Base-by-base conservation (phyloP, 1,140 invertebrate species). In the Drosophila bocki region DNA sequence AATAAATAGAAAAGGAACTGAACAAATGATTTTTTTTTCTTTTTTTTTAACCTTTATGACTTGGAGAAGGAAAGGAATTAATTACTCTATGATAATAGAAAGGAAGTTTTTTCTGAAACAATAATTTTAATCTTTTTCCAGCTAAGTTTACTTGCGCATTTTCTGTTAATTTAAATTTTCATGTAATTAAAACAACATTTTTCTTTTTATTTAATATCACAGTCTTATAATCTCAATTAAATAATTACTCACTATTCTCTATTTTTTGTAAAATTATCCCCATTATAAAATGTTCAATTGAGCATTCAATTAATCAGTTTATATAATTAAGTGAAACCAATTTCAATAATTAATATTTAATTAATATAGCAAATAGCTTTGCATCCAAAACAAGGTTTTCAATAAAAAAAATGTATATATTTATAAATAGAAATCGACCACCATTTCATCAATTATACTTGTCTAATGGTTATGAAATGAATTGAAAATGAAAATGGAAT, bases 391-490 rank as follows among this genome's bases (percentile, higher is more conserved):
- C 17, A 44, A 17, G 42, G 3, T 19, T 45, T 45, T 17, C 6
- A 45, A 22, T 4, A 22, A 0, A 15, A 39, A 47, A 26, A 47
- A 47, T 3, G 6, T 11, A 3, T 5, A 19, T 12, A 19, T 4
- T 0, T 12, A 45, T 5, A 12, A 1, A 51, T 15, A 37, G 8
- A 53, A 54, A 54, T 37, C 7, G 51, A 0, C 1, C 2, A 37
- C 33, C 7, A 53, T 54, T 54, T 39, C 17, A 54, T 54, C 53
- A 54, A 54, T 54, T 54, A 54, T 39, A 7, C 33, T 12, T n/a
- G 35, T 13, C 53, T 57, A 63, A 63, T 63, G 37, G 35, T 12
- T 32, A n/a, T 37, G 26, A 70, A 51, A 70, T 42, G 8, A 9
- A 12, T 48, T 44, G 37, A 57, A 53, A 6, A 33, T 35, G 29